Conservation (phyloP, 2,113 vertebrate genomes). For the Burhinus oedicnemus region DNA sequence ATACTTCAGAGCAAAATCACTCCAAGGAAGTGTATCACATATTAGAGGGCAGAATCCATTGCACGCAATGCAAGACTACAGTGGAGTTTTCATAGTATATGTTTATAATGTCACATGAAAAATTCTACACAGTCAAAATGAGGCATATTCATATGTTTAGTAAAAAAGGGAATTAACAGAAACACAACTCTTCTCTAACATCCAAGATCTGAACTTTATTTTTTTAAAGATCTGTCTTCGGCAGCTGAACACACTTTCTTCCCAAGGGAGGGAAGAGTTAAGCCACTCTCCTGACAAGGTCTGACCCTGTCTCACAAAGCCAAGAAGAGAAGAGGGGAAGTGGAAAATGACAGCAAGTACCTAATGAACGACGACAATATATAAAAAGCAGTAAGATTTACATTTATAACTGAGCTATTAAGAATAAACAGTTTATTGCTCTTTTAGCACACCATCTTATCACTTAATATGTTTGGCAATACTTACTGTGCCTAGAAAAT, state of each 20-base stretch:
- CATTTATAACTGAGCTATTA: not conserved
- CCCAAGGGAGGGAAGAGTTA: not conserved
- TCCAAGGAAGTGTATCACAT: not conserved
- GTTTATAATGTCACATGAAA: not conserved
- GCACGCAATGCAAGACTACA: not conserved
- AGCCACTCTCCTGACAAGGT: not conserved
- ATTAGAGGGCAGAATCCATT: not conserved
- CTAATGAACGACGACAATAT: not conserved
- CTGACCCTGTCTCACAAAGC: not conserved
- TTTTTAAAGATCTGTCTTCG: not conserved
- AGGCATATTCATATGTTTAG: not conserved
- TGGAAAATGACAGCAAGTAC: not conserved
- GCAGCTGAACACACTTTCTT: not conserved
- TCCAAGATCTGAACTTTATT: not conserved
- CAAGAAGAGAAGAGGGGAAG: not conserved
- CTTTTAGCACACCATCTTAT: not conserved
- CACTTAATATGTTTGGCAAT: not conserved
- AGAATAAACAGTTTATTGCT: not conserved
- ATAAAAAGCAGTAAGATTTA: not conserved
- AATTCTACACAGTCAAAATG: not conserved
- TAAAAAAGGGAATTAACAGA: not conserved
- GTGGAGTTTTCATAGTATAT: not conserved
- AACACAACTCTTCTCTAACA: not conserved
- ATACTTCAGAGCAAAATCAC: not conserved
- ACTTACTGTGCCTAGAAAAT: not conserved